Conservation (phyloP, 2,113 vertebrate species). For the Bostrychus sinensis region DNA sequence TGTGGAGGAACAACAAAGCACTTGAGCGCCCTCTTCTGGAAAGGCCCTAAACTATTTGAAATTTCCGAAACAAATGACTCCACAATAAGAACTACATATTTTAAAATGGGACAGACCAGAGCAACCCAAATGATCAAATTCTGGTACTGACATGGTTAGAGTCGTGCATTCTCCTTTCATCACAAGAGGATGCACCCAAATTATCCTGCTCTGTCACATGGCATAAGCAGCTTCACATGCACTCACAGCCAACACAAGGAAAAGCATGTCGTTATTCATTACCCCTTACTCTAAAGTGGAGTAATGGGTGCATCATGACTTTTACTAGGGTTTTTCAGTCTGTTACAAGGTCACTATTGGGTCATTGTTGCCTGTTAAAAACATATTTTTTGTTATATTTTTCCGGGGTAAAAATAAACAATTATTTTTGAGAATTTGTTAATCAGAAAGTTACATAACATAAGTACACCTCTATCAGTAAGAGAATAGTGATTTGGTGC, state of each 20-base stretch:
- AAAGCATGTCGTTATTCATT: slow-evolving; percentile 65
- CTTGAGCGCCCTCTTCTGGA: slow-evolving; percentile 32
- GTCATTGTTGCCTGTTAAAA: neutral
- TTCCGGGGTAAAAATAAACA: no score
- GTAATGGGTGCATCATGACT: slow-evolving; percentile 29
- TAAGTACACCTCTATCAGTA: no score
- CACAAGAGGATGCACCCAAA: slow-evolving; percentile 53
- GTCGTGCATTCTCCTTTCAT: slow-evolving; percentile 25
- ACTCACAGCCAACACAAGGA: slow-evolving; percentile 54
- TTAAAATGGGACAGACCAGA: no score
- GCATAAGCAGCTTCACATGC: slow-evolving; percentile 68
- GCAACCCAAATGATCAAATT: no score
- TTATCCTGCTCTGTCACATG: slow-evolving; percentile 69
- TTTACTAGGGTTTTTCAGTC: neutral
- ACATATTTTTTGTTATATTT: no score
- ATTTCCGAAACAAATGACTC: no score
- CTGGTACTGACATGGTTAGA: slow-evolving; percentile 7
- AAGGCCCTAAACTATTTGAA: neutral
- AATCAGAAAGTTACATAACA: no score
- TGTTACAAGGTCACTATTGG: neutral
- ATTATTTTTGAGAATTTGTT: no score
- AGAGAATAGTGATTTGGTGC: no score
- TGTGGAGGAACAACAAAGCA: neutral
- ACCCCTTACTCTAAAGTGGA: slow-evolving; percentile 28
- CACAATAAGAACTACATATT: no score